Evolutionary conservation across 2,888 invertebrate genomes (phyloP), one percentile per base, ranked within the genome.

Genomic region (Rhagium mordax): DNA sequence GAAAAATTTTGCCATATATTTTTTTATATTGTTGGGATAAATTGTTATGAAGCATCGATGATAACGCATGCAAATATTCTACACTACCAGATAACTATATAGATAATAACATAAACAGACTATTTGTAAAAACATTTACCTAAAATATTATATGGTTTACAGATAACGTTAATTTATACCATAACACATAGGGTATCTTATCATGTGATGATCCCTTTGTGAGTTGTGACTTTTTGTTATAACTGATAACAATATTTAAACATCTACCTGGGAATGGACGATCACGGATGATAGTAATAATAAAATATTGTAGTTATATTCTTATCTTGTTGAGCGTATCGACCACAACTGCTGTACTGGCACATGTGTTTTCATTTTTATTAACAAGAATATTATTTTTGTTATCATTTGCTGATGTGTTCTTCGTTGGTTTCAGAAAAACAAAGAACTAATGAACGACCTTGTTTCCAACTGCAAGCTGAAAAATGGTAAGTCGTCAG

Each of bases 371-470:
- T 55, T 27, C 13, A 4, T 33, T 10, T 29, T 10, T 18, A 59
- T 33, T 33, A 13, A 5, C 33, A 2, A 16, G 41, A 41, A 41
- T 41, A 41, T 41, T 10, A 15, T 13, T 41, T 13, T 41, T 15
- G 3, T 13, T 41, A 41, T 13, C 41, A 13, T 41, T 18, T 51
- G 51, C 18, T 51, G 51, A 51, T 21, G 72, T 75, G 73, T 65
- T 83, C n/a, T 87, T 85, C 82, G 85, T 85, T 81, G 85, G 78
- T 93, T 92, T 75, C 92, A 94, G 94, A 92, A 93, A 89, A 94
- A 94, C 87, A 93, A 93, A 86, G 93, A 93, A 86, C 89, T 93
- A 83, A 93, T 94, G 93, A 93, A 92, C 87, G 93, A 93, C 83
- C 90, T 94, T 79, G 90, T 93, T 64, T 90, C 90, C 75, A 92